phyloP scores from a whole-genome alignment of 1,140 invertebrate genomes.

The Diabrotica virgifera region DNA sequence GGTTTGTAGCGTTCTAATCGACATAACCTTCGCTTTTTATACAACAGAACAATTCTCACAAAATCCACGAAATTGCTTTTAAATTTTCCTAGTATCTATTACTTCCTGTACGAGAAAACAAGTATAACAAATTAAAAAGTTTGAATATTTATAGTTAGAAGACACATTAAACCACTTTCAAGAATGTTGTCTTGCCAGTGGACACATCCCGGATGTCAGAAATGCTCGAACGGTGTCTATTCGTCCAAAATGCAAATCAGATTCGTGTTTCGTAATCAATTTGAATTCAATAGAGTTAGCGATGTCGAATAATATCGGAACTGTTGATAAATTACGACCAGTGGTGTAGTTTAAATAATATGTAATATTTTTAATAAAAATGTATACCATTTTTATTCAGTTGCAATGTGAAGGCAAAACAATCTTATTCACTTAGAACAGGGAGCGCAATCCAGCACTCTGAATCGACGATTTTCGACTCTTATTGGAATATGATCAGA shows the following conservation, averaged over 20 bases:
- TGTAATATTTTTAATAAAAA: too few relatives aligned
- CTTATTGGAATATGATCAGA: too few relatives aligned
- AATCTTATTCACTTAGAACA: too few relatives aligned
- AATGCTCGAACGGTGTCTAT: conserved; percentile 7
- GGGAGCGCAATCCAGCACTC: too few relatives aligned
- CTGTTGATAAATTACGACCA: too few relatives aligned
- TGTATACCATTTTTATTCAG: too few relatives aligned
- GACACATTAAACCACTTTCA: conserved; percentile 12
- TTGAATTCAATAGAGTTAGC: conserved; percentile 10
- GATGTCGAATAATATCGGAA: background rate
- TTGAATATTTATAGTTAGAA: conserved; percentile 11
- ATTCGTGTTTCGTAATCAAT: conserved; percentile 5
- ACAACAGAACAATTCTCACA: too few relatives aligned
- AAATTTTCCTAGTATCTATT: background rate
- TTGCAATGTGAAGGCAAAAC: too few relatives aligned
- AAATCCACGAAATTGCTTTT: background rate
- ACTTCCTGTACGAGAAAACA: conserved; percentile 6
- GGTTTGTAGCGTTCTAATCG: too few relatives aligned
- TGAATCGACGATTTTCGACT: too few relatives aligned
- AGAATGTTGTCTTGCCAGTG: conserved; percentile 7
- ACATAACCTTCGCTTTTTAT: too few relatives aligned
- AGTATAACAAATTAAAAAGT: conserved; percentile 1
- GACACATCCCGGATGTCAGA: conserved; percentile 9
- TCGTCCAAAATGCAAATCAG: conserved; percentile 11
- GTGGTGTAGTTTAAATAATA: too few relatives aligned